Base-by-base conservation (phyloP, 2,888 invertebrate species). In the Dasypogon diadema region DNA sequence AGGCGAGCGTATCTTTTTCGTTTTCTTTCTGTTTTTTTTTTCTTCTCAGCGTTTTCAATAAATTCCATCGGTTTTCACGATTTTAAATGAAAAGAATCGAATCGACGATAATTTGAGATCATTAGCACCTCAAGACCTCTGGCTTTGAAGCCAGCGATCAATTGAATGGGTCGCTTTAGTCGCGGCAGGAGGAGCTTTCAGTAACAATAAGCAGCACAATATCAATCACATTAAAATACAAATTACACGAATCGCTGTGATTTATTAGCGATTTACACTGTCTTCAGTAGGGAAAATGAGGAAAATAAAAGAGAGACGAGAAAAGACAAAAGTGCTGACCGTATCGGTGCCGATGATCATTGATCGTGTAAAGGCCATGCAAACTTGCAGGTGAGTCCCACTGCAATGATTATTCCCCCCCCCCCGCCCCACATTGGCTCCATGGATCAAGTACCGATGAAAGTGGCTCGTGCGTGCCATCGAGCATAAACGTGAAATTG, bases 201-300 rank as follows among this genome's bases (percentile, higher is more conserved):
- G 48, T 42, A 42, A 42, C 42, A 42, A 30, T 12, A 65, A 14
- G 16, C 65, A 42, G n/a, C 65, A 26, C 14, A 14, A 22, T 14
- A 63, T 63, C 42, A 65, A 46, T 65, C 65, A 65, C 46, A 65
- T 65, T 65, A 65, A 65, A 65, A 65, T 46, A 46, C 48, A 65
- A 65, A 65, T 65, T 65, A 46, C 46, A 65, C 42, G 48, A 48
- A 26, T 46, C 16, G 65, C 24, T 10, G 65, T 65, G 65, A 65
- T 65, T 65, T 65, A 65, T 65, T 46, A 16, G 48, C 65, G 22
- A 48, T 65, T 65, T 65, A 14, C 21, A 22, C 22, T 24, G 24
- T 14, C 46, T 65, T 65, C 48, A 12, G 24, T 42, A 42, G 42
- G 65, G 48, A 46, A 65, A 65, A 12, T 24, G 21, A 26, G 24